Conservation (phyloP, 2,888 invertebrate genomes). For the Rutpela maculata region DNA sequence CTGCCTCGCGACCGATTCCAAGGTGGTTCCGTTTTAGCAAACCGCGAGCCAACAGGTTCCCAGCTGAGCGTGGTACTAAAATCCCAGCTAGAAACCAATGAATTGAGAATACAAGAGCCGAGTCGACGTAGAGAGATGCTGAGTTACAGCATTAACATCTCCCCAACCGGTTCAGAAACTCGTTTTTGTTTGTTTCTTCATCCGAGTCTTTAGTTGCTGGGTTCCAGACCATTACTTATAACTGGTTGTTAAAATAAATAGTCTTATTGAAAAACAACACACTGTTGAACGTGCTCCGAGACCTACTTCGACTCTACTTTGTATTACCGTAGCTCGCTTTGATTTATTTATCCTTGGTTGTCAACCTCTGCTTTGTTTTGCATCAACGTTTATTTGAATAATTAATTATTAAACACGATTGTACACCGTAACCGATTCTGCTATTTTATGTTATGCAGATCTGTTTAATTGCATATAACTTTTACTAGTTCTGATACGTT, state of each 20-base stretch:
- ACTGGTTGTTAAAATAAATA: conserved; percentile 40
- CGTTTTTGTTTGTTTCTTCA: conserved; percentile 38
- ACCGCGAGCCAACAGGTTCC: neutral
- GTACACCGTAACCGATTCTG: conserved; percentile 23
- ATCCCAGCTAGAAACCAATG: conserved; percentile 2
- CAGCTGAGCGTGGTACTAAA: conserved; percentile 5
- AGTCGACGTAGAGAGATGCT: conserved; percentile 28
- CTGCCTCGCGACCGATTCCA: conserved; percentile 4
- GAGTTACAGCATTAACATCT: conserved; percentile 31
- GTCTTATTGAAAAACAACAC: conserved; percentile 40
- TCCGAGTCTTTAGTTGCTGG: conserved; percentile 30
- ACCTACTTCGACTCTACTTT: conserved; percentile 21
- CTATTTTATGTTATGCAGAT: conserved; percentile 4
- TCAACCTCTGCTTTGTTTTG: conserved; percentile 35
- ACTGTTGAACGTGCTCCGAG: conserved; percentile 31
- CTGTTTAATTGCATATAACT: conserved; percentile 11
- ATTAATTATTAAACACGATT: conserved; percentile 18
- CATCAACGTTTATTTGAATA: conserved; percentile 22
- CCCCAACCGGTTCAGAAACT: conserved; percentile 35
- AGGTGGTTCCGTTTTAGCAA: conserved; percentile 8
- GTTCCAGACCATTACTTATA: conserved; percentile 30
- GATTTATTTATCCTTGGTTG: conserved; percentile 35
- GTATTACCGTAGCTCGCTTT: conserved; percentile 30
- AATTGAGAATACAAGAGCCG: neutral
- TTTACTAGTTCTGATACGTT: conserved; percentile 14